These are phyloP conservation scores for Pteria penguin DNA, from an alignment of 2,888 invertebrate species.

Conservation along the genomic window DNA sequence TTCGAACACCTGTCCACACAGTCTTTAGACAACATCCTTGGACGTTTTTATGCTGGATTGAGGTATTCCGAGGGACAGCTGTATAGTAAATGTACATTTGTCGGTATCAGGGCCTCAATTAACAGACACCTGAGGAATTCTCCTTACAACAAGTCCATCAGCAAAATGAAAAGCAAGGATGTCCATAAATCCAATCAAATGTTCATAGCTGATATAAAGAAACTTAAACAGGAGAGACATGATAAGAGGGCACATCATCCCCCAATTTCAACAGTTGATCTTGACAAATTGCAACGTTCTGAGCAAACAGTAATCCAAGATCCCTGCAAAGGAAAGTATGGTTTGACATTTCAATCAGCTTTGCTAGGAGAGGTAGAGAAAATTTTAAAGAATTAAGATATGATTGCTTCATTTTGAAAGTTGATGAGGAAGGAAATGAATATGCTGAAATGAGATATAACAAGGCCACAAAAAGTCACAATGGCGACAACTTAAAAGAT, in stretches of 20 bases:
- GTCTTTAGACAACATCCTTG: too few species aligned
- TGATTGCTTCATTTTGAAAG: slow-evolving; percentile 17
- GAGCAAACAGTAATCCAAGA: slow-evolving; percentile 6
- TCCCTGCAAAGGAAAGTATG: slow-evolving; percentile 27
- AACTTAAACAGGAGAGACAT: neutral
- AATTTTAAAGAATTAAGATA: slow-evolving; percentile 21
- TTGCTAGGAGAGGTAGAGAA: slow-evolving; percentile 32
- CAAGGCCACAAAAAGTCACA: slow-evolving; percentile 35
- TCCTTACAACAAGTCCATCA: too few species aligned
- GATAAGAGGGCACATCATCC: slow-evolving; percentile 5
- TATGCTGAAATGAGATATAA: slow-evolving; percentile 29
- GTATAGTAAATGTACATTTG: too few species aligned
- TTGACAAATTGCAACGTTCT: slow-evolving; percentile 8
- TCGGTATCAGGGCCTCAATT: too few species aligned
- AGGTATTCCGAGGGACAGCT: too few species aligned
- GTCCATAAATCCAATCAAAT: slow-evolving; percentile 5
- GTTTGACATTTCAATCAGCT: slow-evolving; percentile 37
- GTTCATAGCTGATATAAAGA: slow-evolving; percentile 6
- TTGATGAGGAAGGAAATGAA: slow-evolving; percentile 13
- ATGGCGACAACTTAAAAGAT: slow-evolving; percentile 7
- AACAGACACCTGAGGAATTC: too few species aligned
- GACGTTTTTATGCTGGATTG: too few species aligned
- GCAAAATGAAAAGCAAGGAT: too few species aligned
- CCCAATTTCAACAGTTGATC: slow-evolving; percentile 11
- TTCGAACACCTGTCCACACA: too few species aligned